Evolutionary conservation across 2,113 vertebrate species (phyloP).

Genomic region (Lampris incognitus): DNA sequence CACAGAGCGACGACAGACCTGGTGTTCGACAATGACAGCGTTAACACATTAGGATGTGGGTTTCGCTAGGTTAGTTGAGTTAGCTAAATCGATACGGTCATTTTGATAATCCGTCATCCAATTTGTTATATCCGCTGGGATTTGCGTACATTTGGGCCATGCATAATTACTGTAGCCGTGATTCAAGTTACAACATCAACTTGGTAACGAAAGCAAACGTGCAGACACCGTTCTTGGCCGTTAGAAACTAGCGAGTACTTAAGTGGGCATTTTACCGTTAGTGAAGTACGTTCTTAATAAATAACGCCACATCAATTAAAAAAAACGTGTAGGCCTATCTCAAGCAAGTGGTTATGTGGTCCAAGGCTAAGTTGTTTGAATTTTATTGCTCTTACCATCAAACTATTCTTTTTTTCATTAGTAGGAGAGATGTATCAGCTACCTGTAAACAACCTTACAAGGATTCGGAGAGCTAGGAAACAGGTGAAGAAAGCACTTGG

Average conservation of each 20-base stretch:
- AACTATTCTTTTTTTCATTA: slow-evolving; percentile 56
- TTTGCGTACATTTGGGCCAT: neutral
- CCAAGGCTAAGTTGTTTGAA: too few species aligned
- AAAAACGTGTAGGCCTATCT: neutral
- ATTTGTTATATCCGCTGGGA: neutral
- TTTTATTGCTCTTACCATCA: neutral
- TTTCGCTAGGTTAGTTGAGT: too few species aligned
- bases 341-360: too few species aligned
- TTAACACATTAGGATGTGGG: slow-evolving; percentile 23
- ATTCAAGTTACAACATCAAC: neutral
- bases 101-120: neutral
- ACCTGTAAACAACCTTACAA: slow-evolving; percentile 97
- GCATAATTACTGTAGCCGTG: neutral
- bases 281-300: neutral
- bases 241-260: neutral
- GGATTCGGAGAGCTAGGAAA: slow-evolving; percentile 98
- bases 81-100: too few species aligned
- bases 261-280: neutral
- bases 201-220: neutral
- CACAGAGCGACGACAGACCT: slow-evolving; percentile 17
- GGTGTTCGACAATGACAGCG: slow-evolving; percentile 8
- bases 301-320: neutral
- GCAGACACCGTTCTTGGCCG: neutral
- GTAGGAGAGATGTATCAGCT: slow-evolving; percentile 98
- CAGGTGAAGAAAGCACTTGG: slow-evolving; percentile 96